Evolutionary conservation across 2,888 invertebrate species (phyloP), one percentile per base, ranked within the genome.

Genomic region (Sylvicola cinctus): DNA sequence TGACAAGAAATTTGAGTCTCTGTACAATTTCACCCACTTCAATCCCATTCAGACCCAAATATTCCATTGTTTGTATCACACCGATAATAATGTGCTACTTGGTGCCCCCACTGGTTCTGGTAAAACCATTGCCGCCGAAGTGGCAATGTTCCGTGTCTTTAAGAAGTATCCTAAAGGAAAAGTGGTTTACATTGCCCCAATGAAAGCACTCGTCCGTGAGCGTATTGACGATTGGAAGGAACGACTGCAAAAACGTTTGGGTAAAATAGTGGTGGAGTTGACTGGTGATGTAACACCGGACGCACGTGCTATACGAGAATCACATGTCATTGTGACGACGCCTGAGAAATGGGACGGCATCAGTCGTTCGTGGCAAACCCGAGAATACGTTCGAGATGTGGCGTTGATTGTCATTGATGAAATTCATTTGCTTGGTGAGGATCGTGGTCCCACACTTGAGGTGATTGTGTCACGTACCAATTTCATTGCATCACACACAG

Each of bases 291-390:
- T 83, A 2, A 76, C 83, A 1, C 90, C 90, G 0, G 84, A 85
- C 49, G 68, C 76, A 35, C 64, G 70, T 38, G 77, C 87, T 0
- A 87, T 99, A 38, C 68, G 74, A 1, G 69, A 60, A 33, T 78
- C 93, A 0, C 78, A 85, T 52, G 75, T 99, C 2, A 96, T 99
- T 43, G 90, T 99, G 1, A 98, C 98, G 0, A 99, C 98, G 0
- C 98, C 98, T 0, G 98, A 99, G 60, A 99, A 99, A 55, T 99
- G 98, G 98, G 98, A 99, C 58, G 96, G 96, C 35, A 87, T 99
- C 48, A 93, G 91, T 58, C 70, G 96, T 38, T 90, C 88, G 40
- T 99, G 96, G 96, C 91, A 95, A 51, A 93, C 88, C 0, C 69
- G 98, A 44, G 78, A 76, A 54, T 99, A 96, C 49, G 96, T 99